Evolutionary conservation across 2,797 vertebrate species (phyloP).

Genomic region (Furcifer pardalis): DNA sequence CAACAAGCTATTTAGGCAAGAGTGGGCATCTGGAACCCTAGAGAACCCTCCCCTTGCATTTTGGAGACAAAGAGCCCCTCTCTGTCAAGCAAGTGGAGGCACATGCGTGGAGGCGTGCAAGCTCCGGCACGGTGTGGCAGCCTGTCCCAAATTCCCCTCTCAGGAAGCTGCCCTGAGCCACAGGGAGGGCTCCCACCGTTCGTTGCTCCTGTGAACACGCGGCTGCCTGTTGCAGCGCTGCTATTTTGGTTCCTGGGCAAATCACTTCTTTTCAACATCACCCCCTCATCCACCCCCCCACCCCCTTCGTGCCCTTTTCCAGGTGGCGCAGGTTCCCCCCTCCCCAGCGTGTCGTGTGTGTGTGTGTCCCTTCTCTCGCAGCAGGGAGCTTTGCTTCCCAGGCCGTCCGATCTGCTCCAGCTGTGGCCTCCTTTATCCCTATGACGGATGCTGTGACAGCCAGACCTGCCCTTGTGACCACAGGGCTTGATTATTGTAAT

Average conservation of each 20-base stretch:
- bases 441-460: conserved; percentile 5
- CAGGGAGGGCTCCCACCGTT: neutral
- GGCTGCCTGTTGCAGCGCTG: neutral
- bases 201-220: neutral
- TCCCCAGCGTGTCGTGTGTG: neutral
- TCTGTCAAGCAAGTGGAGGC: neutral
- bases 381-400: neutral
- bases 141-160: neutral
- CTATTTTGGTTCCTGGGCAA: neutral
- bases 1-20: conserved; percentile 2
- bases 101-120: neutral
- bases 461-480: conserved; percentile 11
- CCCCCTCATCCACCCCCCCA: too few relatives aligned
- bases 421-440: conserved; percentile 1
- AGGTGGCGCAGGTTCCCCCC: neutral
- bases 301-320: neutral
- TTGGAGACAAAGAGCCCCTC: neutral
- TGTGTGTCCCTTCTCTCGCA: too few relatives aligned
- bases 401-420: neutral
- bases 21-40: neutral
- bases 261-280: neutral
- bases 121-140: neutral
- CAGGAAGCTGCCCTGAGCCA: neutral
- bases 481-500: conserved; percentile 21
- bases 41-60: neutral